These are phyloP conservation scores for Melanophora roralis DNA, from an alignment of 2,888 invertebrate species.

Conservation along the genomic window DNA sequence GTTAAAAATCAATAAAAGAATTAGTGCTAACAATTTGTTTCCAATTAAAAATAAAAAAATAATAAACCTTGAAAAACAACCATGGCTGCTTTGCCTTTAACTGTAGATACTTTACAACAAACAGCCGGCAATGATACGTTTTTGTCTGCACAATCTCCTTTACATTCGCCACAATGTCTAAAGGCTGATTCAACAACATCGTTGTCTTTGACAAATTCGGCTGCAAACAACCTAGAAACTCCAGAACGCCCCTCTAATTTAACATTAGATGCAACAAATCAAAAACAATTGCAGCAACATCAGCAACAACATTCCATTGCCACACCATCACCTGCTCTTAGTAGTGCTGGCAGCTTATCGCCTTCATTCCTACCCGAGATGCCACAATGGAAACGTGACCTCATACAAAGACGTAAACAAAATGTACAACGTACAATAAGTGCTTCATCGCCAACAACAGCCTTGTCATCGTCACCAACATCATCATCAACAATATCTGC, in stretches of 20 bases:
- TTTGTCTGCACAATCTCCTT: conserved; percentile 24
- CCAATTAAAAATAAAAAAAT: neutral
- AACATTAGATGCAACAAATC: conserved; percentile 33
- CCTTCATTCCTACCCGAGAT: conserved; percentile 75
- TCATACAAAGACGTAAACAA: conserved; percentile 83
- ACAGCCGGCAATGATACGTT: conserved; percentile 4
- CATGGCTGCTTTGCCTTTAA: conserved; percentile 49
- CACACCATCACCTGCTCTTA: conserved; percentile 48
- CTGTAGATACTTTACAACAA: conserved; percentile 46
- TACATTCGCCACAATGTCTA: conserved; percentile 42
- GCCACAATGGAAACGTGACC: conserved; percentile 91
- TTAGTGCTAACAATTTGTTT: neutral
- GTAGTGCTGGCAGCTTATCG: conserved; percentile 58
- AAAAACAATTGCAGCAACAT: conserved; percentile 16
- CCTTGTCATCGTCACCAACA: conserved; percentile 29
- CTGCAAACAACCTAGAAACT: neutral
- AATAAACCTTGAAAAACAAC: neutral
- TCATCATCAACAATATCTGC: conserved; percentile 48
- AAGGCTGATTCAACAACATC: conserved; percentile 27
- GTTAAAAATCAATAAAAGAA: neutral
- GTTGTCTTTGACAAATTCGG: neutral
- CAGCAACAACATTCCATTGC: conserved; percentile 47
- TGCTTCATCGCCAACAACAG: conserved; percentile 57
- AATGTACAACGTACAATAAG: conserved; percentile 74
- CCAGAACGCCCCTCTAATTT: conserved; percentile 51